Evolutionary conservation across 2,113 vertebrate species (phyloP), one percentile per base, ranked within the genome.

Genomic region (Deroptyus accipitrinus): DNA sequence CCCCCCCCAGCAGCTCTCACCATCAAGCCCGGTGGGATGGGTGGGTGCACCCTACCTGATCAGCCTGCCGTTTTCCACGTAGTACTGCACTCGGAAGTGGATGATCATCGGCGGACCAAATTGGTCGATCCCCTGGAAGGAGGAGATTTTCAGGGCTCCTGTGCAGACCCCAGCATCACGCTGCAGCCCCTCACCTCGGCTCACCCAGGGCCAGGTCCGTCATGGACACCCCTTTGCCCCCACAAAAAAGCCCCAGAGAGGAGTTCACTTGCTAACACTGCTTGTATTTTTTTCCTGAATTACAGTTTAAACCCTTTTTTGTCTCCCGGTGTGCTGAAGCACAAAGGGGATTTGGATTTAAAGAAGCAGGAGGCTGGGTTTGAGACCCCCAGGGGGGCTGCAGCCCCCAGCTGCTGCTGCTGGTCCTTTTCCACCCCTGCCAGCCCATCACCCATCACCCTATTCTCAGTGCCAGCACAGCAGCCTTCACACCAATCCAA

Each of bases 51-150:
- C 96, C 96, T 93, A 98, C 99, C 99, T 99, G 97, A 99, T 99
- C 86, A 99, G 93, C 72, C 98, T 97, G 51, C 99, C 99, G 24
- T 99, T 99, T 96, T 99, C 99, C 87, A 99, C 99, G 8, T 99
- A 99, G 97, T 99, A 99, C 97, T 99, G 99, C 92, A 99, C 99
- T 90, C 99, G 98, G 97, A 99, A 99, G 97, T 99, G 99, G 94
- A 99, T 99, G 94, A 99, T 99, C 99, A 99, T 99, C 0, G 99
- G 99, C 16, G 99, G 99, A 9, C 99, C 99, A 88, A 99, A 99
- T 92, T 99, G 99, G 97, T 99, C 99, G 51, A 99, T 99, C 18
- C 99, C 99, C 99, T 99, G 95, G 80, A 68, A 94, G 77, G 42
- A 93, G 80, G 49, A 97, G 22, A 68, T 3, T 67, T 59, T 78